phyloP scores from a whole-genome alignment of 2,888 invertebrate genomes.

The Pyrochroa serraticornis region DNA sequence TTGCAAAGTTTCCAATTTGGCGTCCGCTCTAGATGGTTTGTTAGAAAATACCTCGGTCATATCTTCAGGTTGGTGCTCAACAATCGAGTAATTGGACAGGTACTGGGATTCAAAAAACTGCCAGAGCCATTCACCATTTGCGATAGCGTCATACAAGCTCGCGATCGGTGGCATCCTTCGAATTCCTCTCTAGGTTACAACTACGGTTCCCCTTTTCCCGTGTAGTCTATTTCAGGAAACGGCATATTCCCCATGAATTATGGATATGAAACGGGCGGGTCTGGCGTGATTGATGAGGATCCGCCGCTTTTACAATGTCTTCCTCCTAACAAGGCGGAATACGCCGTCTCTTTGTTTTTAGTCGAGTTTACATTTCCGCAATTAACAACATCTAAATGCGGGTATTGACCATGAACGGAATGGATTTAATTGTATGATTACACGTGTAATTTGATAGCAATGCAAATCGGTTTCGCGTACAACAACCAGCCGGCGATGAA shows the following conservation, averaged over 20 bases:
- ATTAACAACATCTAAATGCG: conserved; percentile 7
- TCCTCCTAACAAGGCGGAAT: background rate
- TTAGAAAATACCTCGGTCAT: no score
- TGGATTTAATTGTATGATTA: background rate
- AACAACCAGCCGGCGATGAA: no score
- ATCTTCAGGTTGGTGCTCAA: no score
- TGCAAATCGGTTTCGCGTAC: background rate
- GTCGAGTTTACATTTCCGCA: conserved; percentile 6
- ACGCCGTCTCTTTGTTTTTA: conserved; percentile 3
- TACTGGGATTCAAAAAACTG: background rate
- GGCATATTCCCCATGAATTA: conserved; percentile 12
- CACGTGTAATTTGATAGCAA: conserved; percentile 6
- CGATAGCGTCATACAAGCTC: conserved; percentile 2
- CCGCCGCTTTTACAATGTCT: conserved; percentile 4
- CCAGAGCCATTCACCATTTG: background rate
- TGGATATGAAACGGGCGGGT: conserved; percentile 12
- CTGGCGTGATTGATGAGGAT: conserved; percentile 15
- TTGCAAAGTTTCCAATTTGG: no score
- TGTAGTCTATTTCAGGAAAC: conserved; percentile 1
- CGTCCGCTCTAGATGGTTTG: no score
- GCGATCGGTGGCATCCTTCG: conserved; percentile 2
- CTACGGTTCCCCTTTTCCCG: no score
- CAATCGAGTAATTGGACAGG: background rate
- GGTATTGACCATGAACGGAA: conserved; percentile 1
- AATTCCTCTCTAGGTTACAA: conserved; percentile 2